Conservation (phyloP, 2,797 vertebrate genomes). For the Sebastiscus tertius region DNA sequence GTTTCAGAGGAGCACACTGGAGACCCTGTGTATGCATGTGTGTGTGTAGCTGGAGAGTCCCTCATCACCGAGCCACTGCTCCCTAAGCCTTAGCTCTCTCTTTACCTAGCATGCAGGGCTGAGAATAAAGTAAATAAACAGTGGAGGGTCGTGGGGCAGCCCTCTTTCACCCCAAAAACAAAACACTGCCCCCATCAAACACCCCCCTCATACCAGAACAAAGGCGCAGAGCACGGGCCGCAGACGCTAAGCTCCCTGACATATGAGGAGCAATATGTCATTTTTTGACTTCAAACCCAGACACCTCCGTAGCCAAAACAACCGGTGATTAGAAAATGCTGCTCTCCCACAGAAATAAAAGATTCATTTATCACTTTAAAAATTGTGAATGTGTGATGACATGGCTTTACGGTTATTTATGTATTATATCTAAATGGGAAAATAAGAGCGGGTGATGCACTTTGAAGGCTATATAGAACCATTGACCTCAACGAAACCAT, state of each 20-base stretch:
- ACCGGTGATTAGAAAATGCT: slow-evolving; percentile 34
- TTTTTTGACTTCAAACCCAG: slow-evolving; percentile 71
- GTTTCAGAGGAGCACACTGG: slow-evolving; percentile 72
- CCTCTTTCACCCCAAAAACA: slow-evolving; percentile 86
- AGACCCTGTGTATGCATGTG: slow-evolving; percentile 57
- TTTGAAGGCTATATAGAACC: slow-evolving; percentile 51
- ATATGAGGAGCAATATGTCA: slow-evolving; percentile 77
- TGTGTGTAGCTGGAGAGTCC: slow-evolving; percentile 52
- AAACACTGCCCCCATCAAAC: slow-evolving; percentile 85
- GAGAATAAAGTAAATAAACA: slow-evolving; percentile 88
- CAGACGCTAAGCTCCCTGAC: slow-evolving; percentile 75
- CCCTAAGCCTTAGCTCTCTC: slow-evolving; percentile 71
- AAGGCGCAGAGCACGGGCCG: slow-evolving; percentile 69
- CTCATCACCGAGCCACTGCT: slow-evolving; percentile 64
- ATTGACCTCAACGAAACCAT: slow-evolving; percentile 72
- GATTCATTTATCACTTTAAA: background rate
- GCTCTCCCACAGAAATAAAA: slow-evolving; percentile 17
- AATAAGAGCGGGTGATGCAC: slow-evolving; percentile 6
- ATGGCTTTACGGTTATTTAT: background rate
- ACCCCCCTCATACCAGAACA: slow-evolving; percentile 79
- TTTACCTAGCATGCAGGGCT: slow-evolving; percentile 83
- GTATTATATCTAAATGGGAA: slow-evolving; percentile 9
- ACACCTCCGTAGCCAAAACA: slow-evolving; percentile 64
- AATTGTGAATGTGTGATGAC: background rate
- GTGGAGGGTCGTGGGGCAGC: slow-evolving; percentile 81